phyloP scores from a whole-genome alignment of 2,113 vertebrate genomes.

The Corvus cornix region DNA sequence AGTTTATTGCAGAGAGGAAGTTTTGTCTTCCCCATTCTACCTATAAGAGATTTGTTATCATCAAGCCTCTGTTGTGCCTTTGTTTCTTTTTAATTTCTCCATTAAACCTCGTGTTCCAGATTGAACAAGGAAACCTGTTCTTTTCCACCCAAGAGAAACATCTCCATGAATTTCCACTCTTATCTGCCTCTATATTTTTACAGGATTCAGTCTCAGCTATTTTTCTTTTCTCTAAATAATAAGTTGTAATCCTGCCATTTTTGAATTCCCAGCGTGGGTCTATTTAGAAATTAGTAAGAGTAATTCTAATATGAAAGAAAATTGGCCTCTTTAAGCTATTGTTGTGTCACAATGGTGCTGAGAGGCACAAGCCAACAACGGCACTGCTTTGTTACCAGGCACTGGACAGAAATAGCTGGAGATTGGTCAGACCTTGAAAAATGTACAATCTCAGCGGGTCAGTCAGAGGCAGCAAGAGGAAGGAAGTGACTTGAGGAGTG shows the following conservation, averaged over 20 bases:
- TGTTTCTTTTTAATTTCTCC: not conserved
- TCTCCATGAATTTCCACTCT: not conserved
- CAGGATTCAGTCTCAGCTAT: not conserved
- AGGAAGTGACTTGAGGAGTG: not conserved
- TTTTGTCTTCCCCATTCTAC: not conserved
- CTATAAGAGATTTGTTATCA: not conserved
- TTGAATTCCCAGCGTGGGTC: not conserved
- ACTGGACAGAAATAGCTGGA: not conserved
- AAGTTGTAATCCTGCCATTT: conserved; percentile 6
- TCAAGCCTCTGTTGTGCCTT: not conserved
- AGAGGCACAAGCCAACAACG: not conserved
- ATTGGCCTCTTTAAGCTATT: conserved; percentile 24
- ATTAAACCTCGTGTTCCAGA: not conserved
- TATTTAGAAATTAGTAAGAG: conserved; percentile 27
- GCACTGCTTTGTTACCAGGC: not conserved
- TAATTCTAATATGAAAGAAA: conserved; percentile 13
- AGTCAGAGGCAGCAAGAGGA: not conserved
- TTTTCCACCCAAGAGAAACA: not conserved
- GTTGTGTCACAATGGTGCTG: conserved; percentile 32
- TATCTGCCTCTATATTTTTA: not conserved
- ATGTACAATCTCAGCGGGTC: not conserved
- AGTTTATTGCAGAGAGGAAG: not conserved
- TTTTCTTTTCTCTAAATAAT: conserved; percentile 10
- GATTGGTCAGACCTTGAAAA: not conserved
- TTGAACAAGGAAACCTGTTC: not conserved